These are phyloP conservation scores for Decapterus maruadsi DNA, from an alignment of 2,797 vertebrate genomes.

Conservation along the genomic window DNA sequence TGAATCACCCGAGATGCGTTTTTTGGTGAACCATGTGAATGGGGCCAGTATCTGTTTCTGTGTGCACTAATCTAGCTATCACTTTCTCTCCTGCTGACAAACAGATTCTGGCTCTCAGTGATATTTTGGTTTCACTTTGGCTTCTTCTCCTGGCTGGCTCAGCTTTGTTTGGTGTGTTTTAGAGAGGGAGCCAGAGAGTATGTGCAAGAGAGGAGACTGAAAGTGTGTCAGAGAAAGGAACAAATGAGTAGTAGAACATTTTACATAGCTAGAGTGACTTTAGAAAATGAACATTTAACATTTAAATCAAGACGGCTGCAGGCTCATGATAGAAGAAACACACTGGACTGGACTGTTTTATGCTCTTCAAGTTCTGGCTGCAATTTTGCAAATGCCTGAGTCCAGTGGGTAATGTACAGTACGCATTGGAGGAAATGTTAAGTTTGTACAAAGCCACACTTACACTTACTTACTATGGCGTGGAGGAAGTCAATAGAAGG, in stretches of 20 bases:
- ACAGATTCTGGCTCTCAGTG: constrained; percentile 18
- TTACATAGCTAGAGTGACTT: constrained; percentile 6
- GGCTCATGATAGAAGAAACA: background rate
- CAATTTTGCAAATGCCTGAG: background rate
- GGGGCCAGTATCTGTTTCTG: background rate
- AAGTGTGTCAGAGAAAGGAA: constrained; percentile 1
- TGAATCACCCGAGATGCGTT: constrained; percentile 3
- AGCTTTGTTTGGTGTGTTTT: background rate
- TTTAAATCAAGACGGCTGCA: background rate
- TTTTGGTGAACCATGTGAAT: constrained; percentile 12
- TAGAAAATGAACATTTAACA: constrained; percentile 1
- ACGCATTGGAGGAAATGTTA: background rate
- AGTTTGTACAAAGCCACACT: background rate
- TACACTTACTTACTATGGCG: background rate
- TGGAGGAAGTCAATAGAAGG: background rate
- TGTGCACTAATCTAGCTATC: constrained; percentile 21
- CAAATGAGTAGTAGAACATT: constrained; percentile 5
- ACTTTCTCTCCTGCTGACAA: constrained; percentile 34
- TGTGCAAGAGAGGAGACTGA: background rate
- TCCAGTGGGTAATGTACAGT: background rate
- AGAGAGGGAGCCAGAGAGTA: constrained; percentile 16
- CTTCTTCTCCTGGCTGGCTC: constrained; percentile 38
- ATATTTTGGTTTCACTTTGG: constrained; percentile 47
- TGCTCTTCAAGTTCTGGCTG: constrained; percentile 6
- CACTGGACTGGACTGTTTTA: background rate